phyloP scores from a whole-genome alignment of 2,797 vertebrate species.

The Petrocephalus schoutedeni region DNA sequence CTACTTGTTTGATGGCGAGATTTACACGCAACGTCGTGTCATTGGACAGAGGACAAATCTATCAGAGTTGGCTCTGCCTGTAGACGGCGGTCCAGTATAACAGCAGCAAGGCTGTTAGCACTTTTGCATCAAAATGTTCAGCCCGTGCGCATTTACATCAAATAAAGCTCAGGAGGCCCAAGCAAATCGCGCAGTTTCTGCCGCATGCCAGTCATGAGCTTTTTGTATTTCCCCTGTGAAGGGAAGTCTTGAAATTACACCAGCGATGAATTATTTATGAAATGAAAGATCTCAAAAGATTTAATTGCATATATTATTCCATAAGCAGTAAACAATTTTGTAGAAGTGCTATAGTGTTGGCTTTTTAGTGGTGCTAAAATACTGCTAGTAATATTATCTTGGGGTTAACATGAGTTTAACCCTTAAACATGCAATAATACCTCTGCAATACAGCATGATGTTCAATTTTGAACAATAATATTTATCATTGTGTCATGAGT shows the following conservation, averaged over 20 bases:
- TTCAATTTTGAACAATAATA: neutral
- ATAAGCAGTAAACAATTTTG: constrained; percentile 20
- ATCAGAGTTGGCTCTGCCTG: neutral
- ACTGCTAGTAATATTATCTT: neutral
- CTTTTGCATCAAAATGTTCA: neutral
- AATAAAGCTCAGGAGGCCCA: neutral
- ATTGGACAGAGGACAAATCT: neutral
- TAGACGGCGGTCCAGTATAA: neutral
- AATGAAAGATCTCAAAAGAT: constrained; percentile 20
- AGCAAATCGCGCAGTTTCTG: neutral
- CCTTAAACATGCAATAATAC: neutral
- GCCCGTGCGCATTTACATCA: neutral
- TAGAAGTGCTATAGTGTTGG: neutral
- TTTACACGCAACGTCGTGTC: neutral
- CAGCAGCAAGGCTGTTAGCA: neutral
- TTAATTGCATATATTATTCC: constrained; percentile 20
- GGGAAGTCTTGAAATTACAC: constrained; percentile 14
- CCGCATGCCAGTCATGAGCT: neutral
- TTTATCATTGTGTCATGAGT: neutral
- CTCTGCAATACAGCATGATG: neutral
- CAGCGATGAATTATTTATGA: constrained; percentile 21
- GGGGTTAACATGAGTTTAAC: neutral
- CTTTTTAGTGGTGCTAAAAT: neutral
- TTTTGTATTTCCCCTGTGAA: constrained; percentile 12
- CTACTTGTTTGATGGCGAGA: neutral